Conservation (phyloP, 2,888 invertebrate species). For the Ypsolopha scabrella region DNA sequence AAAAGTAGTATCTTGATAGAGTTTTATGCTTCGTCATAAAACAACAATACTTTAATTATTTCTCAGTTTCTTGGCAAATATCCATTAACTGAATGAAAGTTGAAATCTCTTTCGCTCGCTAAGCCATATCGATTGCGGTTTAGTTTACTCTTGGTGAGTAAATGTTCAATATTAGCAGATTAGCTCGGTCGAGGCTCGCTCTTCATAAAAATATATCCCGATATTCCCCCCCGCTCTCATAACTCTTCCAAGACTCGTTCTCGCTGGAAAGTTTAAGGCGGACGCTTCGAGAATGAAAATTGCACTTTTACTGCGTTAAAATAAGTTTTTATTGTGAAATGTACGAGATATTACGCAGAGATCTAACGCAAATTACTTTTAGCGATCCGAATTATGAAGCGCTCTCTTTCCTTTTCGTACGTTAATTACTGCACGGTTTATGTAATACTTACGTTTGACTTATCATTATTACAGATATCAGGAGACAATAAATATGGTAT, state of each 20-base stretch:
- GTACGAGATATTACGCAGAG: conserved; percentile 27
- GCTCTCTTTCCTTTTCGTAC: too few relatives aligned
- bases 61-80: neutral
- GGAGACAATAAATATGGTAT: too few relatives aligned
- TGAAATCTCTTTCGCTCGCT: neutral
- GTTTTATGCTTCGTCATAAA: neutral
- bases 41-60: neutral
- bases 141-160: conserved; percentile 40
- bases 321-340: conserved; percentile 55
- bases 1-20: neutral
- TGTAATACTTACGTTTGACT: too few relatives aligned
- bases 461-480: too few relatives aligned
- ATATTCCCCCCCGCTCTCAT: conserved; percentile 57
- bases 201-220: conserved; percentile 61
- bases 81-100: neutral
- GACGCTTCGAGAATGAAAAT: conserved; percentile 43
- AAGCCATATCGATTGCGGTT: conserved; percentile 15
- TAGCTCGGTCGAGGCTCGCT: conserved; percentile 48
- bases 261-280: conserved; percentile 55
- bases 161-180: conserved; percentile 54
- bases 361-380: neutral
- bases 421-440: too few relatives aligned
- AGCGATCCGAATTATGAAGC: neutral
- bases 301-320: conserved; percentile 38
- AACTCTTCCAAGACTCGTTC: conserved; percentile 52